A percentile compares a stretch with the other conserved stretches of the same genome.
These are phyloP conservation scores for Crossaster papposus DNA, from an alignment of 53 echinoderm and acorn worm genomes.

Conservation along the genomic window DNA sequence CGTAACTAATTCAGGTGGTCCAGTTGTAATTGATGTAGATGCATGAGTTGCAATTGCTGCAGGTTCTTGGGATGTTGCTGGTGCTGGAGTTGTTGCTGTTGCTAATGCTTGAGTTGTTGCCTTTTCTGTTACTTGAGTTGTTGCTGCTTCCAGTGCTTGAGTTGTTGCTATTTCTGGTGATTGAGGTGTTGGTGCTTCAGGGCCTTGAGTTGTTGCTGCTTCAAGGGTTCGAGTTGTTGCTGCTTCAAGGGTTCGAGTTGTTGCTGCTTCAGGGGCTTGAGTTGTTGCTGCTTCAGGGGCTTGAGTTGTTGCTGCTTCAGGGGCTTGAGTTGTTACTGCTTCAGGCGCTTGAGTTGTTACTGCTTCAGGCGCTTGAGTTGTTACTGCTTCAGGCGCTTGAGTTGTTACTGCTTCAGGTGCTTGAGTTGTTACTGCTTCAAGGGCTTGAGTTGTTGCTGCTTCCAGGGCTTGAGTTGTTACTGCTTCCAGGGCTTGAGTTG, in stretches of 20 bases:
- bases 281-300: not conserved
- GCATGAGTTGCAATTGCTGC: not conserved
- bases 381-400: not conserved
- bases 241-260: not conserved
- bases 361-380: constrained; percentile 2
- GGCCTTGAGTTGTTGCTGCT: not conserved
- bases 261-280: not conserved
- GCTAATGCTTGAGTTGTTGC: not conserved
- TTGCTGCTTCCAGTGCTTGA: not conserved
- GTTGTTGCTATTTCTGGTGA: not conserved
- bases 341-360: not conserved
- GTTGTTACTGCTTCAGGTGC: not conserved
- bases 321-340: not conserved
- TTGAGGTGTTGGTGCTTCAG: not conserved
- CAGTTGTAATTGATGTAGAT: not conserved
- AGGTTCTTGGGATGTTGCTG: constrained; percentile 4
- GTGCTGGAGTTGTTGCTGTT: not conserved
- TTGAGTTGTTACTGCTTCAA: not conserved
- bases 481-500: not conserved
- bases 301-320: not conserved
- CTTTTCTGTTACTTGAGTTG: not conserved
- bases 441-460: constrained; percentile 2
- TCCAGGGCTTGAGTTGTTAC: not conserved
- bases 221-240: not conserved
- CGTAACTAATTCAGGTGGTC: too few relatives aligned